Conservation (phyloP, 2,113 vertebrate species). For the Gadus chalcogrammus region DNA sequence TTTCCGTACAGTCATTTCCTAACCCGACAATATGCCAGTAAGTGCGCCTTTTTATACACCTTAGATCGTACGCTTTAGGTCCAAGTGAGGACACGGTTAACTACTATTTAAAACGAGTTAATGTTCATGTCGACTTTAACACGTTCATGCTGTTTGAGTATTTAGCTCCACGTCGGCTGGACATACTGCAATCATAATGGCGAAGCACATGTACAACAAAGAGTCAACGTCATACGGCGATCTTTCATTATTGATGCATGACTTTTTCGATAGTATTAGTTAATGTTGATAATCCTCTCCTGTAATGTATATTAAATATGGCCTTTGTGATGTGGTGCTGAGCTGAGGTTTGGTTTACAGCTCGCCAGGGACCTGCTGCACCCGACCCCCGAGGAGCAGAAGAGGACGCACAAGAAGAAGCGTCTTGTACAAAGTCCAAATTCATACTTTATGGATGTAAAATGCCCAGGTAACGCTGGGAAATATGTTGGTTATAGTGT, state of each 20-base stretch:
- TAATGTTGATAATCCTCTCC: neutral
- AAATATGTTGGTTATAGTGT: too few relatives aligned
- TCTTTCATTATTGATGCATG: neutral
- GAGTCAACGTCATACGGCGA: conserved; percentile 4
- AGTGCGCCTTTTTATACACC: conserved; percentile 60
- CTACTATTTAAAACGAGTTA: too few relatives aligned
- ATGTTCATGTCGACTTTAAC: too few relatives aligned
- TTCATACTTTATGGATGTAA: conserved; percentile 88
- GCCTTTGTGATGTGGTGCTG: neutral
- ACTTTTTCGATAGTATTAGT: neutral
- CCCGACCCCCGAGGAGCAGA: conserved; percentile 78
- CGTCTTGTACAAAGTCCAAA: conserved; percentile 85
- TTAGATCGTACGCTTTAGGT: neutral
- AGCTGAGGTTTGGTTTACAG: conserved; percentile 25
- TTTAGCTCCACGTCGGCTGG: neutral
- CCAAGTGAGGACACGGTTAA: too few relatives aligned
- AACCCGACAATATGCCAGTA: conserved; percentile 82
- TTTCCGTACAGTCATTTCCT: conserved; percentile 64
- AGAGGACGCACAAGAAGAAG: conserved; percentile 85
- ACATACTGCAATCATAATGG: conserved; percentile 55
- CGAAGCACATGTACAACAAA: conserved; percentile 52
- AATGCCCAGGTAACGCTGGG: conserved; percentile 75
- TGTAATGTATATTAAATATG: neutral
- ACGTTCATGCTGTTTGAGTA: too few relatives aligned
- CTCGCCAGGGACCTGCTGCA: conserved; percentile 82